Evolutionary conservation across 2,888 invertebrate genomes (phyloP).

Genomic region (Baronia brevicornis): DNA sequence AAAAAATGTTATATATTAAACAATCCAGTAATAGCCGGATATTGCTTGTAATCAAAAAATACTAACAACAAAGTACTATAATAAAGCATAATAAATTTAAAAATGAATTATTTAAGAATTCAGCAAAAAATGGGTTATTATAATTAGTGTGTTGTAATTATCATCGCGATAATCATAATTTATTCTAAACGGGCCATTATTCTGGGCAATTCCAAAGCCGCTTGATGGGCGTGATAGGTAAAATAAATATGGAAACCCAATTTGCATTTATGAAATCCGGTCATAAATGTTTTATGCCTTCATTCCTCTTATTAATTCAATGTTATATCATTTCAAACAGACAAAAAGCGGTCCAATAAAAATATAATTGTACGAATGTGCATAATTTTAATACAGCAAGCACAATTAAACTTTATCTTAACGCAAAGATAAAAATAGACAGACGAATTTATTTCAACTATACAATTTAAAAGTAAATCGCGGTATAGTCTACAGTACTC

Average conservation of each 20-base stretch:
- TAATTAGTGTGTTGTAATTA: no score
- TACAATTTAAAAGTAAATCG: neutral
- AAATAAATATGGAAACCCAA: slow-evolving; percentile 33
- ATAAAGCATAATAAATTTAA: slow-evolving; percentile 9
- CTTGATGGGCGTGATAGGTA: slow-evolving; percentile 38
- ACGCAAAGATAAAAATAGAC: no score
- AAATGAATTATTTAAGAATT: slow-evolving; percentile 4
- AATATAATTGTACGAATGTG: no score
- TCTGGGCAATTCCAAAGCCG: slow-evolving; percentile 22
- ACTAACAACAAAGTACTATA: no score
- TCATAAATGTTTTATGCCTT: slow-evolving; percentile 32
- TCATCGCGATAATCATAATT: slow-evolving; percentile 12
- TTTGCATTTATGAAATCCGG: slow-evolving; percentile 37
- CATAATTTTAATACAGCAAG: no score
- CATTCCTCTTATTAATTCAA: slow-evolving; percentile 15
- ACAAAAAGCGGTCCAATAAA: slow-evolving; percentile 11
- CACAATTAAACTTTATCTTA: no score
- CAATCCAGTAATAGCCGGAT: no score
- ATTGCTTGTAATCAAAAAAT: no score
- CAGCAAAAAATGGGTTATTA: slow-evolving; percentile 5
- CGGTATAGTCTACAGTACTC: no score
- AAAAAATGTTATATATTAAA: no score
- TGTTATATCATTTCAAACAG: slow-evolving; percentile 9
- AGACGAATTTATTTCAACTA: no score
- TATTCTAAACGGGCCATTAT: slow-evolving; percentile 12